phyloP scores from a whole-genome alignment of 1,140 invertebrate species.

The Brachionus sp. region DNA sequence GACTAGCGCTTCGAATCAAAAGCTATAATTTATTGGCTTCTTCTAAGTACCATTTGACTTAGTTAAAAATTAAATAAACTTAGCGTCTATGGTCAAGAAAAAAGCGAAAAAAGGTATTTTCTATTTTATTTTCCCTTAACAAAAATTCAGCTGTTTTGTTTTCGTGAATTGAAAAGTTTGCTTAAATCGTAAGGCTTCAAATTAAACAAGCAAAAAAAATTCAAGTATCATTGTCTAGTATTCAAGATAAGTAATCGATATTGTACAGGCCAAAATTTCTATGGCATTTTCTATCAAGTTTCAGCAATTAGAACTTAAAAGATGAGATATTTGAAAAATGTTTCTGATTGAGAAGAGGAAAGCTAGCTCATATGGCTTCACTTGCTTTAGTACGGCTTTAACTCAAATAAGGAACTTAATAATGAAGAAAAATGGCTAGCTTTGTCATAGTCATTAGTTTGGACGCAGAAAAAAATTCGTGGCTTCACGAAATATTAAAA shows the following conservation, averaged over 20 bases:
- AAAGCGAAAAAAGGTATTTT: background rate
- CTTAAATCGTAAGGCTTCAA: background rate
- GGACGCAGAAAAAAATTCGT: background rate
- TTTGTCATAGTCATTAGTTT: slow-evolving; percentile 7
- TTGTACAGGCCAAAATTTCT: background rate
- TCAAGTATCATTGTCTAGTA: slow-evolving; percentile 36
- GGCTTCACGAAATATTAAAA: background rate
- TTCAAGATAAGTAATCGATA: slow-evolving; percentile 38
- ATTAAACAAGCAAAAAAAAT: slow-evolving; percentile 7
- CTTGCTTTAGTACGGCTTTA: background rate
- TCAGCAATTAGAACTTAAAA: slow-evolving; percentile 26
- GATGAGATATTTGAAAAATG: slow-evolving; percentile 21
- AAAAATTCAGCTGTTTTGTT: background rate
- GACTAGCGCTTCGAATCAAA: background rate
- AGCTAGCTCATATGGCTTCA: background rate
- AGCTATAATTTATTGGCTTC: background rate
- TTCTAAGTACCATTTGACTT: background rate
- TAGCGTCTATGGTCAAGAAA: background rate
- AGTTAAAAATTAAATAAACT: background rate
- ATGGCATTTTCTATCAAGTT: slow-evolving; percentile 25
- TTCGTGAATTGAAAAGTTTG: background rate
- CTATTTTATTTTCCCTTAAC: background rate
- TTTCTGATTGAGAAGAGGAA: background rate
- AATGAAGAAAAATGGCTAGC: background rate
- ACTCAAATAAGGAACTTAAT: slow-evolving; percentile 3